Evolutionary conservation across 2,888 invertebrate genomes (phyloP), one percentile per base, ranked within the genome.

Genomic region (Chromoteleia sp.): DNA sequence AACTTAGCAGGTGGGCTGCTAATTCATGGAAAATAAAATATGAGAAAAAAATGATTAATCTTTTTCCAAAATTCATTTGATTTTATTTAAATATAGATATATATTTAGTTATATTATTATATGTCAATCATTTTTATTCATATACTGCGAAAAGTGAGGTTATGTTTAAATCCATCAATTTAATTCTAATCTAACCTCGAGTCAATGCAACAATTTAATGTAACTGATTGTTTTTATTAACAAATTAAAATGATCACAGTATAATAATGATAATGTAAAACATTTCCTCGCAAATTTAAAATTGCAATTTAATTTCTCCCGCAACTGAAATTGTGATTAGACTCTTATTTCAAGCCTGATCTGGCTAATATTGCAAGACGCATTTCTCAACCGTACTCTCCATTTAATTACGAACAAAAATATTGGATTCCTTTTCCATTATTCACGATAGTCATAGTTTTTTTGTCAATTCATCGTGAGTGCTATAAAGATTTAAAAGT

Each of bases 321-420:
- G n/a, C 25, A 7, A 7, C n/a, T 21, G n/a, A 48, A 50, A 50
- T 25, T 12, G 25, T 25, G 25, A 6, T 12, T 12, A 50, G 15
- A 41, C 4, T 14, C 4, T 14, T 14, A 41, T 14, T 14, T 4
- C n/a, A 50, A 50, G 15, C 25, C 6, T n/a, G n/a, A 21, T 50
- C 21, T 50, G 10, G 48, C 25, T 50, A 25, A 50, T 12, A 25
- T 12, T n/a, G 25, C n/a, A 3, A 25, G 25, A 25, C 21, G 25
- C 30, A 33, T 17, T 33, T n/a, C n/a, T n/a, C 15, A 30, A 33
- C 15, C 52, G 33, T 54, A n/a, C 21, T 56, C 21, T 15, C 36
- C 19, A 36, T 56, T 56, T 56, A 56, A 56, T 56, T 56, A 56
- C 12, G 12, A 14, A 17, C 36, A 14, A 36, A 36, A 56, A 56